Conservation (phyloP, 2,888 invertebrate genomes). For the Erannis defoliaria region DNA sequence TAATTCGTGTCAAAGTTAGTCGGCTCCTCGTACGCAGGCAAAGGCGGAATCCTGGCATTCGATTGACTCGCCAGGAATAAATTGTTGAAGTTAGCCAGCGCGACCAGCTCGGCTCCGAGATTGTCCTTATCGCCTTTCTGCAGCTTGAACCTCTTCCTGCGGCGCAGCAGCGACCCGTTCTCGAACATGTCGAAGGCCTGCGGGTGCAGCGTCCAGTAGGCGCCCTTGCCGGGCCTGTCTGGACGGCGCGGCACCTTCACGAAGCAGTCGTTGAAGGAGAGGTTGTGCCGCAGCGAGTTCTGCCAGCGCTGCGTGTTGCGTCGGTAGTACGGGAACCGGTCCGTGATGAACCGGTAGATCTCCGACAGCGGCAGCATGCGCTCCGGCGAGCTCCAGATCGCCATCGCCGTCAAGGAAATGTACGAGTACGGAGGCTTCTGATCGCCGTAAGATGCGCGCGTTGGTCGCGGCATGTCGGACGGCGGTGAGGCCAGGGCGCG, state of each 20-base stretch:
- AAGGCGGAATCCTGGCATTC: constrained; percentile 52
- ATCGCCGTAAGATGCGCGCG: constrained; percentile 92
- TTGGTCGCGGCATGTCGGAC: constrained; percentile 94
- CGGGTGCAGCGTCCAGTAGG: constrained; percentile 94
- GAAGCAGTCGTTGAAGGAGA: constrained; percentile 98
- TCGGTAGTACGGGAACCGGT: constrained; percentile 95
- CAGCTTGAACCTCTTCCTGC: constrained; percentile 94
- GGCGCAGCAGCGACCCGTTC: constrained; percentile 94
- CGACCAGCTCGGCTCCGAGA: constrained; percentile 87
- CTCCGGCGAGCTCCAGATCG: constrained; percentile 98
- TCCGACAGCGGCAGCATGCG: constrained; percentile 94
- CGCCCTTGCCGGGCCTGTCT: constrained; percentile 94
- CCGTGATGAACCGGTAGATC: constrained; percentile 93
- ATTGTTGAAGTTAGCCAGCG: constrained; percentile 88
- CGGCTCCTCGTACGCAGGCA: constrained; percentile 52
- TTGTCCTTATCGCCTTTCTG: constrained; percentile 61
- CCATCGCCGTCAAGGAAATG: constrained; percentile 89
- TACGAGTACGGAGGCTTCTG: constrained; percentile 88
- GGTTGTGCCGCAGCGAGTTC: constrained; percentile 94
- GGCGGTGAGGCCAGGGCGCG: constrained; percentile 85
- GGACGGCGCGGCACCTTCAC: constrained; percentile 94
- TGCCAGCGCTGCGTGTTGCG: constrained; percentile 96
- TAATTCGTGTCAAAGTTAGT: constrained; percentile 41
- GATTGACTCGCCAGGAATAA: constrained; percentile 82
- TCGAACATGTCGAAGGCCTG: constrained; percentile 95